Conservation (phyloP, 1,140 invertebrate species). For the Venustaconcha ellipsiformis region DNA sequence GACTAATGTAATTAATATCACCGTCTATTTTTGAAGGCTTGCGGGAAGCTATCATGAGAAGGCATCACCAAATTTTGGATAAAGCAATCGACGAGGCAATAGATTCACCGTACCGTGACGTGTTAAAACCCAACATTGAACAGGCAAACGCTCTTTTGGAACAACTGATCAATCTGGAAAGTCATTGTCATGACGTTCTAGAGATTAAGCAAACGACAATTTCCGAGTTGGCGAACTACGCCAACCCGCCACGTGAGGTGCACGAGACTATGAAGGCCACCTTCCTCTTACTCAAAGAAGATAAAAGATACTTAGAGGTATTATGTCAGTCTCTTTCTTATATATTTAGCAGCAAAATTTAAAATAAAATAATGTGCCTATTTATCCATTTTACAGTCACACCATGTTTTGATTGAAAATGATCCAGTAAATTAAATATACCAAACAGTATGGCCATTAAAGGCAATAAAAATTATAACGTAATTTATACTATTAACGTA, state of each 20-base stretch:
- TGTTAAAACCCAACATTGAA: constrained; percentile 13
- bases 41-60: constrained; percentile 6
- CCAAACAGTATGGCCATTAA: too few species aligned
- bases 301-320: background rate
- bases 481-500: too few species aligned
- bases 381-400: too few species aligned
- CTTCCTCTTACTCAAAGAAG: constrained; percentile 22
- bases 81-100: constrained; percentile 23
- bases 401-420: too few species aligned
- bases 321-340: too few species aligned
- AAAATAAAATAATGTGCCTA: too few species aligned
- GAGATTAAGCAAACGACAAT: constrained; percentile 25
- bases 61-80: constrained; percentile 13
- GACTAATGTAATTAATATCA: too few species aligned
- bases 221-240: constrained; percentile 25
- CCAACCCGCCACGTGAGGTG: constrained; percentile 19
- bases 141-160: constrained; percentile 7
- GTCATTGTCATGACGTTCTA: constrained; percentile 13
- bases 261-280: constrained; percentile 29
- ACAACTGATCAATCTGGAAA: constrained; percentile 10
- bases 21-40: too few species aligned
- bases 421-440: too few species aligned
- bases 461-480: too few species aligned
- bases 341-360: too few species aligned
- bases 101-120: constrained; percentile 2